phyloP scores from a whole-genome alignment of 2,113 vertebrate genomes.

The Lepidothrix coronata region DNA sequence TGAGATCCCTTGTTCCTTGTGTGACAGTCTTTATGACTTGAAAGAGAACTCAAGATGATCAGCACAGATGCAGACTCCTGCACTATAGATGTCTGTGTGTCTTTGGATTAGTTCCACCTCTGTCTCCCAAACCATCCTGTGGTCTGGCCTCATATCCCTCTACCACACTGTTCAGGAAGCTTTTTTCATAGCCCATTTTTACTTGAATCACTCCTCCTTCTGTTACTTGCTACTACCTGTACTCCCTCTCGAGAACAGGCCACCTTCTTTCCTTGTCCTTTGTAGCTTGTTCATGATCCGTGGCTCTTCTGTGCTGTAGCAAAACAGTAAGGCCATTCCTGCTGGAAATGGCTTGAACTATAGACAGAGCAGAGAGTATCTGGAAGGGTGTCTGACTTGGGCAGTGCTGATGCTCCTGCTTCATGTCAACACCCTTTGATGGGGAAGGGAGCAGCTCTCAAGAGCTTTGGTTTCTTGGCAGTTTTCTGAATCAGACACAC shows the following conservation, averaged over 20 bases:
- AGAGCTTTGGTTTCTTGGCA: neutral
- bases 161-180: neutral
- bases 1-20: neutral
- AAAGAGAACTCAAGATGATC: neutral
- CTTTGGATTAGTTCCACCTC: neutral
- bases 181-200: neutral
- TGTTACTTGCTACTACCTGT: neutral
- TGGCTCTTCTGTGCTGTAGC: neutral
- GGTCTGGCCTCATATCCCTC: neutral
- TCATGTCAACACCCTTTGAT: neutral
- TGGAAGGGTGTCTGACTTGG: neutral
- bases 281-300: neutral
- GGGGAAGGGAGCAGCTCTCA: neutral
- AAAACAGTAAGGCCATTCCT: neutral
- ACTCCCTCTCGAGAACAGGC: neutral
- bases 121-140: neutral
- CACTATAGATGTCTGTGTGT: neutral
- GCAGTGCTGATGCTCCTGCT: neutral
- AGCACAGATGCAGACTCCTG: neutral
- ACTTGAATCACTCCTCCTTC: neutral
- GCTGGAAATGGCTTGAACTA: neutral
- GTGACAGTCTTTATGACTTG: neutral
- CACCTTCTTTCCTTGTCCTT: neutral
- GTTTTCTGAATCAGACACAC: neutral
- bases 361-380: neutral